Conservation (phyloP, 1,140 invertebrate species). For the Meloidogyne hapla region DNA sequence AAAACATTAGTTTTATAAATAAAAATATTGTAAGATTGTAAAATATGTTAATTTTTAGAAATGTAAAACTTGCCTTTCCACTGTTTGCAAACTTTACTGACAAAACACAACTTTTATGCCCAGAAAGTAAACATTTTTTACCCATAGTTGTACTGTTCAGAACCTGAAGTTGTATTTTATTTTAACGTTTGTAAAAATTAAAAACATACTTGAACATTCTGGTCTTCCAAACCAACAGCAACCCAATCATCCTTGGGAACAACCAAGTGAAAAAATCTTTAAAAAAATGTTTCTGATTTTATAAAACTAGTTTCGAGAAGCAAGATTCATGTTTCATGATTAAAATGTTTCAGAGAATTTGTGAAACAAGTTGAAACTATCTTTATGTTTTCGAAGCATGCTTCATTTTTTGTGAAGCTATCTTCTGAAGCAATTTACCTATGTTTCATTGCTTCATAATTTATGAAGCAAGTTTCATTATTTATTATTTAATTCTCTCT, state of each 20-base stretch:
- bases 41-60: too few relatives aligned
- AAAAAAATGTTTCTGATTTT: constrained; percentile 66
- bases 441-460: not conserved
- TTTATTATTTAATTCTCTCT: not conserved
- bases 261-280: constrained; percentile 93
- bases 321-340: too few relatives aligned
- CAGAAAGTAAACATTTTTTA: constrained; percentile 90
- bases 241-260: constrained; percentile 94
- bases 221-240: constrained; percentile 79
- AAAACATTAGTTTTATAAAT: too few relatives aligned
- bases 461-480: constrained; percentile 16
- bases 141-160: constrained; percentile 85
- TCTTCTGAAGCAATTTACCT: not conserved
- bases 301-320: too few relatives aligned
- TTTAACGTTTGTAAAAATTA: not conserved
- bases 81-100: constrained; percentile 91
- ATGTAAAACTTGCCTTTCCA: constrained; percentile 67
- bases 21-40: too few relatives aligned
- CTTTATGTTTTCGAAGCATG: too few relatives aligned
- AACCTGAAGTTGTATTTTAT: not conserved
- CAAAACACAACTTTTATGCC: constrained; percentile 97
- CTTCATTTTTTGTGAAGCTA: too few relatives aligned
- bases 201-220: constrained; percentile 80
- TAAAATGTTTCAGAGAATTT: too few relatives aligned
- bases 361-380: too few relatives aligned